phyloP scores from a whole-genome alignment of 2,888 invertebrate genomes.

The Nezara viridula region DNA sequence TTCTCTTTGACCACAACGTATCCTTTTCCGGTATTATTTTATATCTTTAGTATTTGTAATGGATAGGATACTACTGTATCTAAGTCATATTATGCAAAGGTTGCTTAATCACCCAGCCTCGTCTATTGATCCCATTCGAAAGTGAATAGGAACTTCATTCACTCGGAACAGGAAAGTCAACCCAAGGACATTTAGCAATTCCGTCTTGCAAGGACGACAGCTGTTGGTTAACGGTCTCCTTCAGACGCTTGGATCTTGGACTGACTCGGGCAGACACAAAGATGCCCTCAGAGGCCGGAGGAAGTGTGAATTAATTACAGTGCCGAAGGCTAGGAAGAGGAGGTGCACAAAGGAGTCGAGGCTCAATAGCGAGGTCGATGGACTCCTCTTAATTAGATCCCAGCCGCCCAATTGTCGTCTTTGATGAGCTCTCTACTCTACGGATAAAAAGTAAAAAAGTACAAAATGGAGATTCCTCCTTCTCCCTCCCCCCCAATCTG shows the following conservation, averaged over 20 bases:
- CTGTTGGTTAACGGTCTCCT: constrained; percentile 20
- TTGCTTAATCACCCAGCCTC: neutral
- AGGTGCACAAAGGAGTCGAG: neutral
- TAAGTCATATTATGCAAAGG: neutral
- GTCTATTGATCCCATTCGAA: neutral
- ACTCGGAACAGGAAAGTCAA: constrained; percentile 5
- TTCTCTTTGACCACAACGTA: no score
- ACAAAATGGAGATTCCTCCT: constrained; percentile 39
- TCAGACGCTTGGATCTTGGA: neutral
- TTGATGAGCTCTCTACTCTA: constrained; percentile 24
- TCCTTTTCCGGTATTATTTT: no score
- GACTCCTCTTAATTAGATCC: constrained; percentile 11
- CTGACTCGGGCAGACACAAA: neutral
- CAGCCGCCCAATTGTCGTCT: constrained; percentile 15
- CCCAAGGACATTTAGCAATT: neutral
- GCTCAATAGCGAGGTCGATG: constrained; percentile 23
- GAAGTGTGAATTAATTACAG: constrained; percentile 49
- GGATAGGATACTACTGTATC: no score
- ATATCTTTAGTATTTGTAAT: no score
- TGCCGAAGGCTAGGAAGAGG: neutral
- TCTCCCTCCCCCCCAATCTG: no score
- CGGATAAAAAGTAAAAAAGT: constrained; percentile 27
- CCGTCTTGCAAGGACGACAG: neutral
- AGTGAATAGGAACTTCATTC: neutral
- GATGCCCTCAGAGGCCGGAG: neutral